phyloP scores from a whole-genome alignment of 2,888 invertebrate genomes.

The Panzeria rudis region DNA sequence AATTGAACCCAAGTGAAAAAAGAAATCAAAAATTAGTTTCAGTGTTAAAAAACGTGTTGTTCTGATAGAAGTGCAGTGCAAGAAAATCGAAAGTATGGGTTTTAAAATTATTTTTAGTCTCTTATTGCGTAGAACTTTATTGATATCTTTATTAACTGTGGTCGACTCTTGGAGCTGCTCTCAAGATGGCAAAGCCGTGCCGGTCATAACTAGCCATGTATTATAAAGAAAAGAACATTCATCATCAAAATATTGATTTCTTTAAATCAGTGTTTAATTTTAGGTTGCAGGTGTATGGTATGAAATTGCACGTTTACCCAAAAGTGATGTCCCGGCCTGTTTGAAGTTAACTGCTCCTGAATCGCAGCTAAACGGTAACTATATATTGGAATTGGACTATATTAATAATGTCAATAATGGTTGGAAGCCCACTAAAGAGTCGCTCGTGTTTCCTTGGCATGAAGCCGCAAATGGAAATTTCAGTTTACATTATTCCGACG shows the following conservation, averaged over 20 bases:
- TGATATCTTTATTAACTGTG: neutral
- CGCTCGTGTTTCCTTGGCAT: slow-evolving; percentile 74
- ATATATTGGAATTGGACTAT: slow-evolving; percentile 72
- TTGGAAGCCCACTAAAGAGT: slow-evolving; percentile 65
- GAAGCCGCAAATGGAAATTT: slow-evolving; percentile 73
- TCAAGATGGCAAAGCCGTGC: slow-evolving; percentile 20
- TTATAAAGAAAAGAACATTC: neutral
- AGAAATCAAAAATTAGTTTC: neutral
- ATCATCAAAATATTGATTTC: neutral
- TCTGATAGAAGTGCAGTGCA: neutral
- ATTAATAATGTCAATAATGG: slow-evolving; percentile 70
- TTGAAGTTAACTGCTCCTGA: slow-evolving; percentile 64
- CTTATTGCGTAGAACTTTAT: neutral
- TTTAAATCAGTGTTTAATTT: neutral
- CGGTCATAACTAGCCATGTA: slow-evolving; percentile 53
- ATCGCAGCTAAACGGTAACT: slow-evolving; percentile 27
- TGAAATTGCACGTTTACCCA: slow-evolving; percentile 72
- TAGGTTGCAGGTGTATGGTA: slow-evolving; percentile 75
- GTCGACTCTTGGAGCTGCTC: slow-evolving; percentile 58
- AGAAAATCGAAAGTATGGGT: neutral
- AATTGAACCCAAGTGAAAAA: neutral
- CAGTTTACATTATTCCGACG: slow-evolving; percentile 61
- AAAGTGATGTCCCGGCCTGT: slow-evolving; percentile 69
- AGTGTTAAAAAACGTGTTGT: neutral
- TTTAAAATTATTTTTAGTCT: neutral